A percentile compares a stretch with the other conserved stretches of the same genome.
Evolutionary conservation across 2,888 invertebrate species (phyloP).

Genomic region (Julus scandinavius): DNA sequence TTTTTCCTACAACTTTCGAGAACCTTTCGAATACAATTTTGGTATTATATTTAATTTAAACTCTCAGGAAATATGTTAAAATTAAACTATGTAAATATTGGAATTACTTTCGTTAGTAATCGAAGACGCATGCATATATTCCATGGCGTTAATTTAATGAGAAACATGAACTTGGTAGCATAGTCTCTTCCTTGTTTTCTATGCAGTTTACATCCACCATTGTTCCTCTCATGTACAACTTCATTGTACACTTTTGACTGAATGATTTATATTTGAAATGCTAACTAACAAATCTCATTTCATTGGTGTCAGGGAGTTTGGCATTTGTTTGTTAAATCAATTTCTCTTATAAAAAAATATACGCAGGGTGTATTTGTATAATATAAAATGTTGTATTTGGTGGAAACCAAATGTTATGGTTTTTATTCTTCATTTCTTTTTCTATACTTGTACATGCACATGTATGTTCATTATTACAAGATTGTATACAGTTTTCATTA

Average conservation of each 20-base stretch:
- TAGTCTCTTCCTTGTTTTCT: not conserved
- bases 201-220: not conserved
- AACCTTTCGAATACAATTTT: too few species aligned
- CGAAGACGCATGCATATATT: not conserved
- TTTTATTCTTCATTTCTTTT: not conserved
- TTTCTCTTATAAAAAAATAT: not conserved
- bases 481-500: constrained; percentile 24
- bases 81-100: not conserved
- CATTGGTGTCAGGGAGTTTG: constrained; percentile 18
- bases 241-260: not conserved
- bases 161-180: not conserved
- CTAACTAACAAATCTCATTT: constrained; percentile 8
- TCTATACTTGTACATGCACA: not conserved
- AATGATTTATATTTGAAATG: not conserved
- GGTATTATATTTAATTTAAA: not conserved
- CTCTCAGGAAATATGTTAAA: not conserved
- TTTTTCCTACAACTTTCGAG: too few species aligned
- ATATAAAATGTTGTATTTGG: not conserved
- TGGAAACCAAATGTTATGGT: constrained; percentile 22
- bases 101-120: not conserved
- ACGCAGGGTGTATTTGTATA: constrained; percentile 10
- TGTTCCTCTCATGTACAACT: not conserved
- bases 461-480: not conserved
- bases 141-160: not conserved
- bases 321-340: not conserved